Base-by-base conservation (phyloP, 2,797 vertebrate species). In the Gallinago stenura region DNA sequence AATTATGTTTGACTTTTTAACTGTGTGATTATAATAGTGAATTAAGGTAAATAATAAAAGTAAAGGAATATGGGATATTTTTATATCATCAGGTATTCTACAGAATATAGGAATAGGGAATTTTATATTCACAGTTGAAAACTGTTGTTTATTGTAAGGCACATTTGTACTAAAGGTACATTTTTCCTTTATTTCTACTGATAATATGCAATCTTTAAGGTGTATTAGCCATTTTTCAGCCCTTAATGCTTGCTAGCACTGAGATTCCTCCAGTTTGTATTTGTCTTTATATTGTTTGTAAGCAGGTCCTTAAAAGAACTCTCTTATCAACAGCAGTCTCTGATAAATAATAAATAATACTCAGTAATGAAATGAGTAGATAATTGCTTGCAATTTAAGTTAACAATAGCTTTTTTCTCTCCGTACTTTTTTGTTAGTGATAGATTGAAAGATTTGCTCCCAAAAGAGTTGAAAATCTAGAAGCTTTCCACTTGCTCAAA, bases 291-390 rank as follows among this genome's bases (percentile, higher is more conserved):
- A 31, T 70, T 83, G 17, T 85, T 83, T 90, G 46, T 80, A 90
- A 81, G 18, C 50, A 85, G 31, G 12, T 80, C 33, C 61, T 88
- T 80, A n/a, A 68, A 83, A 57, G 33, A 87, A 35, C 60, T 91
- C 28, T 82, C 39, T 65, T 26, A 84, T 46, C 22, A 84, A 13
- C n/a, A 66, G 51, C 66, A 83, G 20, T 22, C 6, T 79, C 51
- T 79, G 22, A 79, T 92, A 70, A 87, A 82, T 87, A 70, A 79
- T 92, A 69, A 87, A 82, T 87, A 70, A 65, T 57, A 50, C 16
- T 21, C 66, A 58, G 16, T 39, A 86, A 41, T 33, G 41, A 84
- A 87, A 87, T 33, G 7, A 83, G n/a, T 71, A 48, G 51, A 12
- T 57, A 45, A 71, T 91, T 83, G 10, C 33, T 75, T 88, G 28